phyloP scores from a whole-genome alignment of 2,797 vertebrate species.

The Amazona ochrocephala region DNA sequence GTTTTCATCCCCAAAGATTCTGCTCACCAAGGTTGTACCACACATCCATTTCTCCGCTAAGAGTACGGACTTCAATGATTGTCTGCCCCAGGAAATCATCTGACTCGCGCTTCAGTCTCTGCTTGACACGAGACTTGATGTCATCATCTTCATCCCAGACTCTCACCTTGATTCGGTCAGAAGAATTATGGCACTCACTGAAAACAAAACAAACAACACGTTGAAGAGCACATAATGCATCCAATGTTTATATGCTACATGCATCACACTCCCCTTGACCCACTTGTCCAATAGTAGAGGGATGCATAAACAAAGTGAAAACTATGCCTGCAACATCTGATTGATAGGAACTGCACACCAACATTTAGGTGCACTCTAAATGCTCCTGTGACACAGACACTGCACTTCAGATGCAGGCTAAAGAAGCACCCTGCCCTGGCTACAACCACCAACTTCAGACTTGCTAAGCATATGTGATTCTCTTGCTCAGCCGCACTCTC shows the following conservation, averaged over 20 bases:
- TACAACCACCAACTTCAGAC: background rate
- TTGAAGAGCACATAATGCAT: background rate
- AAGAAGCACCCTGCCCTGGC: background rate
- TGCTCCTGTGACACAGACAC: background rate
- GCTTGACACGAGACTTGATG: conserved; percentile 97
- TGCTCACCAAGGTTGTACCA: conserved; percentile 98
- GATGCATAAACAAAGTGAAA: background rate
- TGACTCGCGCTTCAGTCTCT: conserved; percentile 95
- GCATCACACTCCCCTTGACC: background rate
- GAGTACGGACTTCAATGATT: conserved; percentile 96
- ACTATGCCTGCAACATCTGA: rapidly evolving
- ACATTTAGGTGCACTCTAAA: background rate
- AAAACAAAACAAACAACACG: background rate
- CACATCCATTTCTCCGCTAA: conserved; percentile 98
- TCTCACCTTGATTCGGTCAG: conserved; percentile 96
- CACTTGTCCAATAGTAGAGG: background rate
- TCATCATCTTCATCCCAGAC: conserved; percentile 99
- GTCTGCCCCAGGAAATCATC: conserved; percentile 98
- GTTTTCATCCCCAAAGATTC: background rate
- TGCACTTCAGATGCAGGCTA: background rate
- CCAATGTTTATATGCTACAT: background rate
- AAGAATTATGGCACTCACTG: conserved; percentile 99
- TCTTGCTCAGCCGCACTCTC: background rate
- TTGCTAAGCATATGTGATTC: background rate
- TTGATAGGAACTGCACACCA: background rate